A percentile compares a stretch with the other conserved stretches of the same genome.
These are phyloP conservation scores for Xyrauchen texanus DNA, from an alignment of 2,113 vertebrate genomes.

Conservation along the genomic window DNA sequence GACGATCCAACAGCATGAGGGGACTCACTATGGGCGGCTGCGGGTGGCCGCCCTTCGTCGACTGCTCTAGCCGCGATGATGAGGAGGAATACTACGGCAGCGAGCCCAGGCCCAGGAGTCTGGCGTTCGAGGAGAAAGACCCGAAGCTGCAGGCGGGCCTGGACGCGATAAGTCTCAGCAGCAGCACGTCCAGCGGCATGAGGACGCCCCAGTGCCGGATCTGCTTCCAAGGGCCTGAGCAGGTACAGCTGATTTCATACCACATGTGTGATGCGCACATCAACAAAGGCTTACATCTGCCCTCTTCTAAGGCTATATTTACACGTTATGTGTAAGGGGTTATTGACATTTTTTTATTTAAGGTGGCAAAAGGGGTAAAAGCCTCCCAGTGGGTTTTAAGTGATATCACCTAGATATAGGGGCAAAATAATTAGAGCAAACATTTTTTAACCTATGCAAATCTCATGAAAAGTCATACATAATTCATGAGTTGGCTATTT, in stretches of 20 bases:
- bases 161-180: conserved; percentile 87
- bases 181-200: conserved; percentile 84
- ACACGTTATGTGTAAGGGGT: too few relatives aligned
- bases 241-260: conserved; percentile 70
- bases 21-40: conserved; percentile 84
- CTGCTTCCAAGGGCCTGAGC: conserved; percentile 91
- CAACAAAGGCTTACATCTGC: too few relatives aligned
- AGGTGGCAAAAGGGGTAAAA: too few relatives aligned
- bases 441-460: too few relatives aligned
- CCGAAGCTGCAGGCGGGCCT: conserved; percentile 80
- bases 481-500: too few relatives aligned
- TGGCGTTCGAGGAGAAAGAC: conserved; percentile 80
- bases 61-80: conserved; percentile 80
- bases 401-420: too few relatives aligned
- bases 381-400: too few relatives aligned
- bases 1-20: conserved; percentile 71
- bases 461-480: too few relatives aligned
- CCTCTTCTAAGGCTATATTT: too few relatives aligned
- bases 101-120: conserved; percentile 80
- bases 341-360: too few relatives aligned
- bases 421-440: too few relatives aligned
- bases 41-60: conserved; percentile 84
- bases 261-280: too few relatives aligned
- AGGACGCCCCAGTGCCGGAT: conserved; percentile 90
- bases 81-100: conserved; percentile 87